A percentile compares a stretch with the other conserved stretches of the same genome.
phyloP scores from a whole-genome alignment of 2,113 vertebrate genomes.

The Zosterops lateralis region DNA sequence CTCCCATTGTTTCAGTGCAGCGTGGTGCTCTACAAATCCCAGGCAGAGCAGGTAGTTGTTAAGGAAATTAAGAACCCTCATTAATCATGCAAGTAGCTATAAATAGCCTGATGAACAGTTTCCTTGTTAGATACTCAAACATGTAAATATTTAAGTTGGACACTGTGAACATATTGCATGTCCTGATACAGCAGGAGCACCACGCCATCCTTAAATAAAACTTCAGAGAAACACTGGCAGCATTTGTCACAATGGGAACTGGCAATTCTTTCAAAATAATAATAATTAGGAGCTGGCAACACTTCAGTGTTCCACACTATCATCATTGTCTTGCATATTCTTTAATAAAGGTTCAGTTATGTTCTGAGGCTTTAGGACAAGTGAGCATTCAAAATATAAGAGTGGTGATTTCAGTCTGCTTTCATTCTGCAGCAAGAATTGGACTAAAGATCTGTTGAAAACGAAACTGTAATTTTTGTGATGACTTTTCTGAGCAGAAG shows the following conservation, averaged over 20 bases:
- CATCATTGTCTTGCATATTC: neutral
- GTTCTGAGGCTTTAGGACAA: neutral
- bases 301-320: neutral
- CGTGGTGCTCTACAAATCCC: neutral
- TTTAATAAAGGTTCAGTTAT: neutral
- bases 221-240: neutral
- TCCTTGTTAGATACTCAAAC: neutral
- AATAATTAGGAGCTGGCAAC: neutral
- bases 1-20: neutral
- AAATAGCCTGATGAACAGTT: neutral
- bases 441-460: neutral
- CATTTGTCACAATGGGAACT: neutral
- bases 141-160: neutral
- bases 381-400: neutral
- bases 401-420: neutral
- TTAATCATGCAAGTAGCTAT: neutral
- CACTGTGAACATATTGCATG: neutral
- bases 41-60: neutral
- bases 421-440: neutral
- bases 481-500: neutral
- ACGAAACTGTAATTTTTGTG: neutral
- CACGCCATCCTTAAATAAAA: neutral
- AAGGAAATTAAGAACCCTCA: slow-evolving; percentile 3
- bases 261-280: neutral
- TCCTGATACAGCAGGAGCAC: neutral